Base-by-base conservation (phyloP, 2,113 vertebrate genomes). In the Excalfactoria chinensis region DNA sequence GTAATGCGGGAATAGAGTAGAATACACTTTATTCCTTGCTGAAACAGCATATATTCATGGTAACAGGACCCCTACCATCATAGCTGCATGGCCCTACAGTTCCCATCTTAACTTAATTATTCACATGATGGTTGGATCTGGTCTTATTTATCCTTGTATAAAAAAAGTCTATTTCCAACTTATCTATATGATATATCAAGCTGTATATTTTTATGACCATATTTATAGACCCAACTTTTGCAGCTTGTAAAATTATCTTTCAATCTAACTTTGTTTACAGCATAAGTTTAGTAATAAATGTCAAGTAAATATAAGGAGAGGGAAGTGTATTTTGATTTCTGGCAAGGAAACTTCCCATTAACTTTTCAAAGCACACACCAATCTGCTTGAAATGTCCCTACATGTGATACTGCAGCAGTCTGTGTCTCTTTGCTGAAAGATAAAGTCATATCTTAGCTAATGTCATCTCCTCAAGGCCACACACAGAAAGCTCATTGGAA, bases 401-500 rank as follows among this genome's bases (percentile, higher is more conserved):
- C 22, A 35, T 76, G 41, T 76, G 70, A 87, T 76, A 85, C 9
- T 83, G 77, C 86, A 69, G 63, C 28, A 67, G 44, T 15, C 44
- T 55, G 6, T n/a, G 44, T 51, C 26, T 72, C 58, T 68, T 51
- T 86, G 18, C 44, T 43, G 30, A 18, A 84, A 49, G 68, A 91
- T 77, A 96, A 94, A 94, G 78, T 25, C 46, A 37, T 51, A 30
- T 78, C 60, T 86, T 40, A 41, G 44, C 23, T n/a, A 88, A 80
- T 63, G 62, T 93, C 93, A 93, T 48, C 26, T 83, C 43, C 59
- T 76, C 68, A 80, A 88, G 68, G 41, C 51, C 49, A 43, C 55
- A 80, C 30, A n/a, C 58, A 81, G 11, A 94, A 90, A 80, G 12
- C 43, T 95, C 76, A 55, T 84, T 90, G 94, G 20, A 93, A 91